Base-by-base conservation (phyloP, 1,140 invertebrate species). In the Nasonia vitripennis region DNA sequence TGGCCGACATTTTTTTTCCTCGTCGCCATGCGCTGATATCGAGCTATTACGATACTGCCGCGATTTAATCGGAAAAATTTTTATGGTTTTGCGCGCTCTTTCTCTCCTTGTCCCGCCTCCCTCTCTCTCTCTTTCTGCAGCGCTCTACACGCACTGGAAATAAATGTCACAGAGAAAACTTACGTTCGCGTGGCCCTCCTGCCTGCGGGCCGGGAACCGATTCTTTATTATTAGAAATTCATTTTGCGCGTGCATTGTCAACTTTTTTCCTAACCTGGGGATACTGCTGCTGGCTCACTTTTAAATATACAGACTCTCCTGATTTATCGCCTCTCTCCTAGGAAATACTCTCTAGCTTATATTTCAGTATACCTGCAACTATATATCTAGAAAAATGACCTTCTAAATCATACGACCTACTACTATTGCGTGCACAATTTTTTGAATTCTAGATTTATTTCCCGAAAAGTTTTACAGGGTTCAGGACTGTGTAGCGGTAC, bases 181-280 rank as follows among this genome's bases (percentile, higher is more conserved):
- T 62, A 62, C 55, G 55, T 62, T 62, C 20, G 3, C 17, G 20
- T 20, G 20, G 1, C 17, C 55, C 5, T 20, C 17, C 55, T 62
- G 17, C 27, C 27, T 62, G 14, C 1, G 14, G 48, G 12, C 55
- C 1, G 20, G 20, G 5, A 62, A 14, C 6, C 55, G 20, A 62
- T 62, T 62, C 55, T 62, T 62, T 62, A 62, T 62, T 62, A 62
- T 62, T 62, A 62, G 55, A 62, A 62, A 62, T 62, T 62, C 55
- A 62, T 62, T 62, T 62, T 20, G 55, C 20, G 7, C 17, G 6
- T 17, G 34, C 34, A 62, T 62, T 62, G 55, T 62, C 55, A 62
- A 62, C 55, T 5, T 55, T 62, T 62, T 62, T 62, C n/a, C 55
- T 62, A 62, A n/a, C 2, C 55, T 62, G 55, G 55, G 55, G 5